Evolutionary conservation across 2,113 vertebrate genomes (phyloP).

Genomic region (Takifugu flavidus): DNA sequence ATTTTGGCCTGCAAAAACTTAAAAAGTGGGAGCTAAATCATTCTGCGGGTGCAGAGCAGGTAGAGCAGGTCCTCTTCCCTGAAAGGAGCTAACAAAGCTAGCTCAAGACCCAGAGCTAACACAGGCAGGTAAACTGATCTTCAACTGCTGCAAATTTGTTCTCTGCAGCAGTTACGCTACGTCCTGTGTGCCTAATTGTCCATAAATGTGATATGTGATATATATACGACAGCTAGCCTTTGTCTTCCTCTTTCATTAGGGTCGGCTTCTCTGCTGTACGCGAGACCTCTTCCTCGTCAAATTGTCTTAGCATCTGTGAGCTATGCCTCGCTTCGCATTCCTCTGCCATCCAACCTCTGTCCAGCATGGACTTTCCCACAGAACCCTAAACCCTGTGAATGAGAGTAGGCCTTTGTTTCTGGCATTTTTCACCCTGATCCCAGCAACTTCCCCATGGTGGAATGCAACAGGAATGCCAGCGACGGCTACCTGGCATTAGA

Average conservation of each 20-base stretch:
- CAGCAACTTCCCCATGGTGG: conserved; percentile 73
- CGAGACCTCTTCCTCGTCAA: conserved; percentile 64
- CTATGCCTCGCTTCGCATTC: conserved; percentile 66
- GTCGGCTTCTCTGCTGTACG: conserved; percentile 41
- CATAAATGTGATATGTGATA: conserved; percentile 25
- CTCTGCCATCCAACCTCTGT: conserved; percentile 70
- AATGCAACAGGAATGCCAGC: conserved; percentile 75
- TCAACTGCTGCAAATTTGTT: no score
- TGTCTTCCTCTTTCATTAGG: conserved; percentile 34
- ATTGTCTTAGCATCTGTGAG: conserved; percentile 58
- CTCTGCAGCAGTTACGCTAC: no score
- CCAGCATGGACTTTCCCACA: conserved; percentile 73
- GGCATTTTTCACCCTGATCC: conserved; percentile 73
- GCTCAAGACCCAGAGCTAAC: no score
- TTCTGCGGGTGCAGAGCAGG: no score
- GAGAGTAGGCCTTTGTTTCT: conserved; percentile 73
- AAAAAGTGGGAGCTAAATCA: no score
- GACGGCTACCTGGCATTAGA: conserved; percentile 74
- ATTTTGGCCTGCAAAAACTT: no score
- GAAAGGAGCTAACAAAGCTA: no score
- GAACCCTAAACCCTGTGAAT: conserved; percentile 75
- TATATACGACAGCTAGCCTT: conserved; percentile 15
- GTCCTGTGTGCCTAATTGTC: neutral
- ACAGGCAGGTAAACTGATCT: no score
- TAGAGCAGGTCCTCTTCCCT: no score